Evolutionary conservation across 2,888 invertebrate species (phyloP), one percentile per base, ranked within the genome.

Genomic region (Erpobdella octoculata): DNA sequence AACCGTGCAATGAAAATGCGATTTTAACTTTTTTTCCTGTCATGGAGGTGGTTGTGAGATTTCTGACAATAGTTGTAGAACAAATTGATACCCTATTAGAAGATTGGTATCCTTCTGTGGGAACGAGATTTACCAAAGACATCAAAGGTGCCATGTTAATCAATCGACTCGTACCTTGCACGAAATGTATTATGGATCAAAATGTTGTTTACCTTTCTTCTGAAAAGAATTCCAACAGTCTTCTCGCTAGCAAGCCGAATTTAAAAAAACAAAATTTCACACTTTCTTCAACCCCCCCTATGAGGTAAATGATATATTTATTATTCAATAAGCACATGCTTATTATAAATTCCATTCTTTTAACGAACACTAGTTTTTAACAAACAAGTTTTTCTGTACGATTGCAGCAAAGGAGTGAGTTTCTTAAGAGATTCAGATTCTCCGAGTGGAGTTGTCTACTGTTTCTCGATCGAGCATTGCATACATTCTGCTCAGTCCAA

Each of bases 71-170:
- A 36, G 61, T 92, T 2, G 92, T 96, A 0, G 96, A 96, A 82
- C 94, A 96, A 80, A 91, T 98, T 75, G 98, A 98, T 83, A 89
- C 94, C 69, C 85, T 98, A 66, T 85, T 98, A 0, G 97, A 98
- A 82, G 97, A 98, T 84, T 98, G 97, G 97, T 97, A 94, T 83
- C 96, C 95, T 0, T 92, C 76, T 0, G 85, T 95, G 70, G 96
- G 96, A 28, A 95, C 95, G 0, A 88, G 97, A 53, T 98, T 98
- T 84, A 93, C 95, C 2, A 97, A 98, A 83, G 96, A 96, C 0
- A 67, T 69, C 35, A 69, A 58, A 94, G 97, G 97, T 0, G 89
- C 92, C 78, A 91, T 95, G 82, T 86, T 98, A 48, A 92, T 98
- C 69, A 96, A 95, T 0, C 87, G 97, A 12, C 83, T 96, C 71